Conservation (phyloP, 2,797 vertebrate genomes). For the Simalia tracyae region DNA sequence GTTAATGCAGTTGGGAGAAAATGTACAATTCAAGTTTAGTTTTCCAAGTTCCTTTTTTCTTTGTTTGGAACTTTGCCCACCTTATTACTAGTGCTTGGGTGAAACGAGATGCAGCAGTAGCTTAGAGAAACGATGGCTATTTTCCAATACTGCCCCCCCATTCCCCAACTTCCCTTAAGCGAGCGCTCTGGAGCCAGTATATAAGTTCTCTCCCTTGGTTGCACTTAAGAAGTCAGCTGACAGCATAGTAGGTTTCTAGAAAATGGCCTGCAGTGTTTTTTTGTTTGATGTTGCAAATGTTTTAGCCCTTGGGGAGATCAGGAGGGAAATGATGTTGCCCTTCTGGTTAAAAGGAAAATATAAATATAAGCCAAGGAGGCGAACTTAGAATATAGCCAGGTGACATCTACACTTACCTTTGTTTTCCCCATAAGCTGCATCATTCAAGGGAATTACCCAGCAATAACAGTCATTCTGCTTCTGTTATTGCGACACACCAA, state of each 20-base stretch:
- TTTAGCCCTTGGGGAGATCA: conserved; percentile 68
- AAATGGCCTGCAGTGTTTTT: conserved; percentile 62
- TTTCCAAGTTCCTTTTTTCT: conserved; percentile 53
- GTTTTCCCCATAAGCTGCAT: background rate
- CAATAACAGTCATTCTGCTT: background rate
- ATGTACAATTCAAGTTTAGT: conserved; percentile 21
- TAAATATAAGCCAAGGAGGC: conserved; percentile 76
- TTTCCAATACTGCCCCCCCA: conserved; percentile 56
- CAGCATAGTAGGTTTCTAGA: conserved; percentile 75
- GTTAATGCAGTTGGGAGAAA: conserved; percentile 13
- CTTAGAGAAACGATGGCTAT: conserved; percentile 71
- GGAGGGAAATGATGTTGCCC: conserved; percentile 72
- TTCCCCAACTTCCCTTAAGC: conserved; percentile 23
- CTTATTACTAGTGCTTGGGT: conserved; percentile 73
- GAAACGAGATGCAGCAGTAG: conserved; percentile 73
- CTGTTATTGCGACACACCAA: background rate
- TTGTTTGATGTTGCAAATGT: conserved; percentile 78
- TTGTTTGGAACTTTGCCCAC: conserved; percentile 65
- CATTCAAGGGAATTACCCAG: background rate
- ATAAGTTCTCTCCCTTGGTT: conserved; percentile 73
- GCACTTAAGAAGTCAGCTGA: conserved; percentile 74
- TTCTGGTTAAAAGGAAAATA: conserved; percentile 75
- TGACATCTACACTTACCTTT: background rate
- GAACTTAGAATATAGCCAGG: conserved; percentile 58
- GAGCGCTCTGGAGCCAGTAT: conserved; percentile 66